Evolutionary conservation across 2,888 invertebrate species (phyloP), one percentile per base, ranked within the genome.

Genomic region (Caradrina kadenii): DNA sequence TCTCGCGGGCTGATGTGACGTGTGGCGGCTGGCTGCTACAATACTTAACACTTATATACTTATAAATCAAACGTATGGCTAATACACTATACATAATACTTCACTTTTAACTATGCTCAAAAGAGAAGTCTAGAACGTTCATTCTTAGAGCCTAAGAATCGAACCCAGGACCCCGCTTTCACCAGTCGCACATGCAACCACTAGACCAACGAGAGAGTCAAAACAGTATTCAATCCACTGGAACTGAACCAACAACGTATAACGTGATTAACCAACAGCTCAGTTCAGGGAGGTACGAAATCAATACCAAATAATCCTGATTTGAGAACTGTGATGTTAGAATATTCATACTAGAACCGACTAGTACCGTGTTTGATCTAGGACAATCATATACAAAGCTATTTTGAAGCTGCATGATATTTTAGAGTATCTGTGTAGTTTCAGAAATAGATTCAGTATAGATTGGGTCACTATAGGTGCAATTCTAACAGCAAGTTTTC

Each of bases 311-410:
- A 76, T 79, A 79, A 68, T 76, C 59, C 45, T 39, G 13, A 15
- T 39, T 48, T n/a, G 1, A 19, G 52, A 67, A 62, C 50, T 39
- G 35, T 19, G 39, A 42, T 39, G 74, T 50, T 76, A 61, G 80
- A 78, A 80, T 80, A 78, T 78, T 78, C 78, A 78, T 66, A 69
- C 53, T 21, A 2, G 73, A 48, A 60, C 54, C 42, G 42, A 69
- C 53, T 21, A 2, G 73, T 50, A 60, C 54, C 42, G 42, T 55
- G 66, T 63, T 64, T 67, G 64, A 75, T 66, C 66, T 39, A 35
- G 56, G 35, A 54, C 61, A 54, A 60, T 63, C 49, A 45, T 56
- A 69, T 61, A 69, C 61, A 55, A 56, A 63, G 55, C 56, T 74
- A 65, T 63, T 52, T 62, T 54, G 76, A 50, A 68, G 49, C 56